phyloP scores from a whole-genome alignment of 1,140 invertebrate species.

The Oncopeltus fasciatus region DNA sequence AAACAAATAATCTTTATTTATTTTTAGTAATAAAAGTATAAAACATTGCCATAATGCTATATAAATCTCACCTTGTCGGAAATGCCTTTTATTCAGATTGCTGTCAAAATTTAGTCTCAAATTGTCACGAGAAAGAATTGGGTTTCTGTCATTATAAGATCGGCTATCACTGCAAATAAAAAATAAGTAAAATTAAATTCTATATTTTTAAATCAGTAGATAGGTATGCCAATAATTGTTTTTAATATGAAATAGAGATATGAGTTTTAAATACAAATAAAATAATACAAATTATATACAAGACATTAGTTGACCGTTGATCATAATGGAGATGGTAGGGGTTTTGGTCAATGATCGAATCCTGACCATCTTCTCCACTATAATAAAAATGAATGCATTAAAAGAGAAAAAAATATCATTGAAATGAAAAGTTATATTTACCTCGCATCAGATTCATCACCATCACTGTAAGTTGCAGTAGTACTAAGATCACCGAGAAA shows the following conservation, averaged over 20 bases:
- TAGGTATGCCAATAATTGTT: too few relatives aligned
- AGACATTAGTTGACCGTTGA: too few relatives aligned
- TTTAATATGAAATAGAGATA: too few relatives aligned
- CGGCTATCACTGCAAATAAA: constrained; percentile 12
- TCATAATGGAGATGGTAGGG: background rate
- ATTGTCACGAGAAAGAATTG: constrained; percentile 36
- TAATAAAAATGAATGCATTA: background rate
- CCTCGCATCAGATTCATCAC: constrained; percentile 18
- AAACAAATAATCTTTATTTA: too few relatives aligned
- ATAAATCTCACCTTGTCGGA: background rate
- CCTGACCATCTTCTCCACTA: too few relatives aligned
- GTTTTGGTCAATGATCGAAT: too few relatives aligned
- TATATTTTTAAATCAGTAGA: too few relatives aligned
- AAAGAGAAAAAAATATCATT: background rate
- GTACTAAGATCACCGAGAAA: constrained; percentile 72
- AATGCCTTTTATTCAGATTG: constrained; percentile 27
- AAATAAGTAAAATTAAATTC: too few relatives aligned
- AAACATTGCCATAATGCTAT: too few relatives aligned
- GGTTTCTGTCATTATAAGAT: constrained; percentile 30
- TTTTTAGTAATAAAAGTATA: too few relatives aligned
- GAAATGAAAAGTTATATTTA: constrained; percentile 5
- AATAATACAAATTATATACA: too few relatives aligned
- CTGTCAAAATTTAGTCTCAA: constrained; percentile 37
- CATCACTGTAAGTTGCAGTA: constrained; percentile 17
- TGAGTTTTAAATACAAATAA: too few relatives aligned